Evolutionary conservation across 2,888 invertebrate species (phyloP), one percentile per base, ranked within the genome.

Genomic region (Tuta absoluta): DNA sequence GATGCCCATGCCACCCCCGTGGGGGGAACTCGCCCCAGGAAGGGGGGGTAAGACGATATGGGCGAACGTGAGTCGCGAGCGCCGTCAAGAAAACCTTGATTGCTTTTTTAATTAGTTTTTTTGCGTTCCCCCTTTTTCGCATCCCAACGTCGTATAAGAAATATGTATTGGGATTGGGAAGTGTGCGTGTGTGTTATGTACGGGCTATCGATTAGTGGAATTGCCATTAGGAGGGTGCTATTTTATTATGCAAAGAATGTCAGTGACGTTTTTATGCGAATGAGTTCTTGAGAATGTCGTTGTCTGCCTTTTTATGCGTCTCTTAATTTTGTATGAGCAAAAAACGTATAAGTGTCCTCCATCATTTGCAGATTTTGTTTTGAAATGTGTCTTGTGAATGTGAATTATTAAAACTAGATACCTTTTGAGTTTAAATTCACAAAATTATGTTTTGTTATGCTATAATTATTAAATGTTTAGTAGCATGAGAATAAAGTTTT

Each of bases 11-110:
- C 51, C 49, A 23, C 17, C 49, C 45, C 45, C 74, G 75, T 80
- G 76, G 75, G 68, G 72, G 71, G 66, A 68, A 71, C 70, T 72
- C 75, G 78, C 81, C 85, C 84, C 85, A 77, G 84, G 82, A 82
- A 82, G 75, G 76, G 84, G 89, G 88, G 80, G 87, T 90, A 91
- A 91, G 91, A 91, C 91, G 91, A 91, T 91, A 91, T 91, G 89
- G 91, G 89, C 90, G 91, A 91, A 91, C 91, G 91, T 91, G 91
- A 91, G 91, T 89, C 91, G 91, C 91, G 91, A 91, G 90, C 90
- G 89, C 90, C 91, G 91, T 91, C 91, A 91, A 91, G 91, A 91
- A 91, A 91, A 91, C 91, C 91, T 90, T 91, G 91, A 91, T 91
- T 91, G 91, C 91, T 91, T 91, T 91, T 91, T 91, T 91, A 91